Conservation (phyloP, 1,140 invertebrate species). For the Gonioctena quinquepunctata region DNA sequence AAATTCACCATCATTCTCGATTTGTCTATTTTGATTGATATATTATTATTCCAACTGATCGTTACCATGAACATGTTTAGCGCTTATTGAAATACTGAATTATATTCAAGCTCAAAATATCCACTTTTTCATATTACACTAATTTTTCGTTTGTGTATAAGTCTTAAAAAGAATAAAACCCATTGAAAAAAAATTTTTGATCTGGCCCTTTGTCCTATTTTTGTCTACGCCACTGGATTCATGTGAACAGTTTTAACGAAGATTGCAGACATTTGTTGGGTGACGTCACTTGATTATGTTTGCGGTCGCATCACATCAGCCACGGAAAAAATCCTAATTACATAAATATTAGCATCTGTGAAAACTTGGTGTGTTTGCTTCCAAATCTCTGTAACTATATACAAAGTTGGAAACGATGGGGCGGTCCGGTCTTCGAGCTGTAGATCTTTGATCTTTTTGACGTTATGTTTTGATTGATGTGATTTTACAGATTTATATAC, state of each 20-base stretch:
- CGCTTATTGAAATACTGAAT: too few species aligned
- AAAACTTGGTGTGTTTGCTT: not conserved
- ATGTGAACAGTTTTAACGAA: not conserved
- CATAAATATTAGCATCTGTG: not conserved
- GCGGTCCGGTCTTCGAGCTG: not conserved
- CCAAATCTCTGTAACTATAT: not conserved
- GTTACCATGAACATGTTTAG: too few species aligned
- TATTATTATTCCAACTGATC: too few species aligned
- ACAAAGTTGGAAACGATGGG: not conserved
- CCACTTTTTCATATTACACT: too few species aligned
- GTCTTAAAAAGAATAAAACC: too few species aligned
- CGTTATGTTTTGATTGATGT: not conserved
- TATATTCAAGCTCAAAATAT: too few species aligned
- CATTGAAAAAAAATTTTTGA: too few species aligned
- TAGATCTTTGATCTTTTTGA: not conserved
- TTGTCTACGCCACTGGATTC: too few species aligned
- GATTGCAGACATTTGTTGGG: not conserved
- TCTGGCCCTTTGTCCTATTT: too few species aligned
- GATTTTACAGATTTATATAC: not conserved
- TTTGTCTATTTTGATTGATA: too few species aligned
- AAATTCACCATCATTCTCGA: too few species aligned
- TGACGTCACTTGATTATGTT: not conserved
- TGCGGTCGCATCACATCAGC: not conserved
- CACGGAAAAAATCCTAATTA: not conserved
- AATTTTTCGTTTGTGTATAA: too few species aligned